These are phyloP conservation scores for Oncopodura yosiiana DNA, from an alignment of 1,140 invertebrate species.

Conservation along the genomic window DNA sequence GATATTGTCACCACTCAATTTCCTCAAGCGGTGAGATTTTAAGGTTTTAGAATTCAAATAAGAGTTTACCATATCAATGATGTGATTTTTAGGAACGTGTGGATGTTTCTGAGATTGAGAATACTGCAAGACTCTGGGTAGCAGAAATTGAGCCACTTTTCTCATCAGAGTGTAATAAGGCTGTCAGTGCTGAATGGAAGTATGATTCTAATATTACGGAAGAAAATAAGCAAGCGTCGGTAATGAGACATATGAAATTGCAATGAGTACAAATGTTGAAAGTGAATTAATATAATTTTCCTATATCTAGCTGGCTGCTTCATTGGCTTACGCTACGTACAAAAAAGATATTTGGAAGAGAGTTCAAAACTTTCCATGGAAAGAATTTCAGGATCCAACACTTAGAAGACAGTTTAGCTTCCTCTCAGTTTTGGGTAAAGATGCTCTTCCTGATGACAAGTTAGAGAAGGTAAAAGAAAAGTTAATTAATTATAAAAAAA, in stretches of 20 bases:
- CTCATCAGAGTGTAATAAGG: conserved; percentile 13
- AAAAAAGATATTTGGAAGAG: conserved; percentile 18
- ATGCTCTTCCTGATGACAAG: conserved; percentile 39
- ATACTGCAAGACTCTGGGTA: not conserved
- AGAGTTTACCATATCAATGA: not conserved
- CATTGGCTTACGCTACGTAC: conserved; percentile 5
- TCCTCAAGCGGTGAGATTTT: not conserved
- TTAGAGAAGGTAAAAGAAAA: conserved; percentile 35
- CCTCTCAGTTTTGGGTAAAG: conserved; percentile 42
- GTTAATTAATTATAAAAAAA: no score
- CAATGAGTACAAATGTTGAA: not conserved
- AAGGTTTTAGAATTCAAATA: not conserved
- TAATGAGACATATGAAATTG: conserved; percentile 10
- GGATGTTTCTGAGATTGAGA: not conserved
- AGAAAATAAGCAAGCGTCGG: conserved; percentile 44
- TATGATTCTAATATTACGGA: conserved; percentile 71
- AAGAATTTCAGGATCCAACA: conserved; percentile 38
- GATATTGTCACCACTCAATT: not conserved
- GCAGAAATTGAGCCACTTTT: not conserved
- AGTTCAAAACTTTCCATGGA: conserved; percentile 37
- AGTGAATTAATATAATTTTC: not conserved
- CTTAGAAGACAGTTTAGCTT: conserved; percentile 40
- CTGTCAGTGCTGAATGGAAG: conserved; percentile 49
- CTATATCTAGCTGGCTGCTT: conserved; percentile 4
- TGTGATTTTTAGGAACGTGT: no score